Evolutionary conservation across 2,113 vertebrate species (phyloP), one percentile per base, ranked within the genome.

Genomic region (Tragelaphus imberbis): DNA sequence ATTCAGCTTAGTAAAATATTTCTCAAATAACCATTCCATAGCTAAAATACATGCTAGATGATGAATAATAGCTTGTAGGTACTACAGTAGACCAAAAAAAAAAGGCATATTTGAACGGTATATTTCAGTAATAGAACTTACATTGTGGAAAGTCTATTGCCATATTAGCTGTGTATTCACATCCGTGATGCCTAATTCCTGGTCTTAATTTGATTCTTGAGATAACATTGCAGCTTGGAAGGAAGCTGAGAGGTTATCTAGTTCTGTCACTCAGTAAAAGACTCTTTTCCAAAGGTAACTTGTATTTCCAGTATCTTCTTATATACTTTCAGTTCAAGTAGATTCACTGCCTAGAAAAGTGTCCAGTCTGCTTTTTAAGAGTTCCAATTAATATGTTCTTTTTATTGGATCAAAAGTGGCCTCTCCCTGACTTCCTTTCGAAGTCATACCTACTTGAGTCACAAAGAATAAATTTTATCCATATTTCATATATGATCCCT

Each of bases 301-400:
- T 88, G 36, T 63, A 88, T 97, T 96, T 96, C 81, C 59, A 91
- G 75, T 51, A 91, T 71, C 85, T 92, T 79, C 33, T 82, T 84
- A 87, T 17, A 80, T 1, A 59, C 10, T 91, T 82, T 61, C n/a
- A 68, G 56, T 23, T 15, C 10, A 94, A 96, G 27, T 55, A 15
- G 84, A 80, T 81, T 94, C 17, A 80, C 25, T 96, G 17, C 58
- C 65, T 85, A 40, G 55, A 91, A 88, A 61, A 63, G 27, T 7
- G 6, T 90, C 28, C 49, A 84, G 58, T 77, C 21, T 84, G 27
- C 49, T 90, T 97, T 90, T 75, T 36, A 79, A 92, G 93, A 44
- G 28, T 53, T 63, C 15, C 56, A 92, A 40, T 65, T 92, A 71
- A 59, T 44, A 68, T 85, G 23, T 36, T 77, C 15, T 27, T 96